These are phyloP conservation scores for human (Homo sapiens) DNA, from an alignment of 2,113 vertebrate species.

Conservation along the genomic window GRCh38 chr7:17562001-17562500, in stretches of 20 bases:
- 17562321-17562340: not conserved
- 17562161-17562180: not conserved
- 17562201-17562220: not conserved
- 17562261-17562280: not conserved
- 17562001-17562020: not conserved
- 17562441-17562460: not conserved
- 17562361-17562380: not conserved
- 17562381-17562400: not conserved
- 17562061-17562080: not conserved
- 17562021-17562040: not conserved
- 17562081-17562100: not conserved
- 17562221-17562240: not conserved
- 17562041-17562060: constrained; percentile 5
- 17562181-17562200: not conserved
- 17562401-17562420: not conserved
- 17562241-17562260: not conserved
- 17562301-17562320: not conserved
- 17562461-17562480: not conserved
- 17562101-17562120: not conserved
- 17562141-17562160: not conserved
- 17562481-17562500: not conserved
- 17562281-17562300: not conserved
- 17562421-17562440: not conserved
- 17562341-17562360: not conserved
- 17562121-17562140: not conserved